Evolutionary conservation across 2,113 vertebrate genomes (phyloP).

Genomic region (Phalacrocorax brasilianus): DNA sequence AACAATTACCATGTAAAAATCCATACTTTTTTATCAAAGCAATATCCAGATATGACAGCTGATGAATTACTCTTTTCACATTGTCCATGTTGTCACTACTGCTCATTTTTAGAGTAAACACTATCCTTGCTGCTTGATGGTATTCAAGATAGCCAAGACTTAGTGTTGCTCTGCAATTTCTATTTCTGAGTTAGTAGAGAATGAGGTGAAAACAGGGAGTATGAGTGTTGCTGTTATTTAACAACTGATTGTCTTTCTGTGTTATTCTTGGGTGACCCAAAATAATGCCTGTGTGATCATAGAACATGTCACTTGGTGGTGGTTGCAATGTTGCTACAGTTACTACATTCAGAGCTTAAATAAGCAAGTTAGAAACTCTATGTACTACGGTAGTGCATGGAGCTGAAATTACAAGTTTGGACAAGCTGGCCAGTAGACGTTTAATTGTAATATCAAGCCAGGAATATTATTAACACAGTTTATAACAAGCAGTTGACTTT

Average conservation of each 20-base stretch:
- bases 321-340: not conserved
- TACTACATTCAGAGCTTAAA: not conserved
- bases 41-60: not conserved
- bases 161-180: not conserved
- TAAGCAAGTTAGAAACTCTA: not conserved
- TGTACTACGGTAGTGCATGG: rapidly evolving
- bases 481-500: not conserved
- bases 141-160: not conserved
- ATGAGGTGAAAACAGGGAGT: not conserved
- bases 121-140: not conserved
- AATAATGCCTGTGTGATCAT: not conserved
- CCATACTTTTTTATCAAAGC: not conserved
- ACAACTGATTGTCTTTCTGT: not conserved
- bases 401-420: not conserved
- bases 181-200: not conserved
- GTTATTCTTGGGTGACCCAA: not conserved
- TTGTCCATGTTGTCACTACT: not conserved
- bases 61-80: not conserved
- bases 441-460: not conserved
- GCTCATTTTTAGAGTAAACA: not conserved
- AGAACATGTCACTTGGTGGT: not conserved
- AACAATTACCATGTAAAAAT: not conserved
- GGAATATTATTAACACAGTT: not conserved
- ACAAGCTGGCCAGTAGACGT: not conserved
- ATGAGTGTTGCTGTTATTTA: not conserved